These are phyloP conservation scores for Esox lucius DNA, from an alignment of 2,797 vertebrate genomes.

Conservation along the genomic window DNA sequence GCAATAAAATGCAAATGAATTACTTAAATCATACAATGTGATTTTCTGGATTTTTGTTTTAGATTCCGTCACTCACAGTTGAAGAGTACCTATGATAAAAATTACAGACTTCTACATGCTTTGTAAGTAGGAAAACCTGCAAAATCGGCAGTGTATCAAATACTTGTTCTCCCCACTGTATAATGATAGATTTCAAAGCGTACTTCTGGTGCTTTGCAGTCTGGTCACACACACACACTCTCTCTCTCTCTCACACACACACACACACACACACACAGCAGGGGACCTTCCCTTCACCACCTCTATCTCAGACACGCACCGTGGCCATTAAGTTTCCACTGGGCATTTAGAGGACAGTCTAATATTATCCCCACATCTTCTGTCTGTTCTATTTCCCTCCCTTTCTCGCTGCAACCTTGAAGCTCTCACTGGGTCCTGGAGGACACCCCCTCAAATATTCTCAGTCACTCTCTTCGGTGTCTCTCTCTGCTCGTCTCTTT, in stretches of 20 bases:
- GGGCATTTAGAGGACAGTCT: conserved; percentile 67
- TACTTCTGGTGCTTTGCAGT: conserved; percentile 59
- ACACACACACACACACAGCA: conserved; percentile 38
- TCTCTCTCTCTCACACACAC: conserved; percentile 52
- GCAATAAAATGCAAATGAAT: no score
- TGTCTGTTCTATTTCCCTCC: conserved; percentile 19
- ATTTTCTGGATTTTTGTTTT: no score
- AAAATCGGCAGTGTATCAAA: no score
- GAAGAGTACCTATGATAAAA: no score
- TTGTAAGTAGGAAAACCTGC: no score
- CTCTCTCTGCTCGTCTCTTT: neutral
- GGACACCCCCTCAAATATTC: conserved; percentile 2
- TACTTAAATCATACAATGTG: no score
- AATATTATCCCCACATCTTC: conserved; percentile 50
- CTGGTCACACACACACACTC: conserved; percentile 55
- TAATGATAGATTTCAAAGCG: conserved; percentile 32
- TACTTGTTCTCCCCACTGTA: no score
- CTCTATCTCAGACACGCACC: conserved; percentile 40
- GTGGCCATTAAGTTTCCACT: conserved; percentile 67
- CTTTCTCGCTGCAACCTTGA: conserved; percentile 5
- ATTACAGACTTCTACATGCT: no score
- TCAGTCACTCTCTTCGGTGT: neutral
- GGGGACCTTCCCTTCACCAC: neutral
- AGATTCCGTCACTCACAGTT: no score
- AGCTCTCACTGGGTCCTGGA: conserved; percentile 24